Evolutionary conservation across 2,113 vertebrate genomes (phyloP), one percentile per base, ranked within the genome.

Genomic region (Trogon surrucura): DNA sequence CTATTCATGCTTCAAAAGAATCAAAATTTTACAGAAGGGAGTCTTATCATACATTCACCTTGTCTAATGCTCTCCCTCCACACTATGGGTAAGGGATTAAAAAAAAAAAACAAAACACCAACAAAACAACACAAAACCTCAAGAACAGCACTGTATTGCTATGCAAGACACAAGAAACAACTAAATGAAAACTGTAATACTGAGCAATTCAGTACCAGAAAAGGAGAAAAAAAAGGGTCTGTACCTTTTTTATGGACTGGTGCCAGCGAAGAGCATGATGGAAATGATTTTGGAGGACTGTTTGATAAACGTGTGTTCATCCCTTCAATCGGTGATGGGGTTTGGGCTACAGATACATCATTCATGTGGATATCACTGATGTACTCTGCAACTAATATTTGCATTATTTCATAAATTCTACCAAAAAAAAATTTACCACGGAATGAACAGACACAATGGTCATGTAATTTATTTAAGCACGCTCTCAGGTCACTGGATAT

Each of bases 191-290:
- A 79, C 6, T 25, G 4, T 6, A 83, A 73, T 9, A 36, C 6
- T 9, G 26, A 74, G 32, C 27, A 51, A 61, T 58, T 73, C 34
- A 65, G n/a, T 19, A 44, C 23, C 41, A 65, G 12, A 8, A 41
- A 41, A 13, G 88, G 27, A 19, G 10, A 74, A 16, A 41, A 70
- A 61, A 72, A 74, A 56, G 11, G 48, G 17, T 6, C 32, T 27
- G 13, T 98, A 99, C 99, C 99, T 99, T 99, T 99, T 96, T 99
- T 99, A 94, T 99, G 99, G 71, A 98, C 93, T 23, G 98, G 90
- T 91, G 97, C 98, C 64, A 99, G 85, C 32, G 98, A 98, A 38
- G 98, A 97, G 98, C 99, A 99, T 0, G 98, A 96, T 30, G 97
- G 98, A 84, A 97, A 95, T 47, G 98, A 98, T 95, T 99, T 99